These are phyloP conservation scores for Penelope pileata DNA, from an alignment of 2,113 vertebrate genomes.

Conservation along the genomic window DNA sequence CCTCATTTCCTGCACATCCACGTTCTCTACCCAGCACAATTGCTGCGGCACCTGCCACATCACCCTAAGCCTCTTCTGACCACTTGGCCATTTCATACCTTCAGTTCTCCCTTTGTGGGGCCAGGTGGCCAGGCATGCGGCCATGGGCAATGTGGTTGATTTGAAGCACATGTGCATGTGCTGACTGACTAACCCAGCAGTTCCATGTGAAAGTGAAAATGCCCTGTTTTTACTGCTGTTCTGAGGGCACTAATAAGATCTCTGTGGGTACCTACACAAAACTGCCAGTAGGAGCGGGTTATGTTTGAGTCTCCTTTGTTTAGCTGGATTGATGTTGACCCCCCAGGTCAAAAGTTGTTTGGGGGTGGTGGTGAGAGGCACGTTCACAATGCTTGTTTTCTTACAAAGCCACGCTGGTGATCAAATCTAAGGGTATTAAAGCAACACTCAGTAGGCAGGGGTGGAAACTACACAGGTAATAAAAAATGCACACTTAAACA, in stretches of 20 bases:
- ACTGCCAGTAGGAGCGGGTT: not conserved
- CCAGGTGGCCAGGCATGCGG: not conserved
- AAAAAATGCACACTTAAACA: not conserved
- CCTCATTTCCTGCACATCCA: not conserved
- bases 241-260: not conserved
- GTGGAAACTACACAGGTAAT: not conserved
- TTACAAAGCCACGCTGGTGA: not conserved
- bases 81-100: not conserved
- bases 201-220: not conserved
- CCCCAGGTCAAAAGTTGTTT: not conserved
- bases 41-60: fast-evolving
- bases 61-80: not conserved
- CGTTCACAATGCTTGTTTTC: not conserved
- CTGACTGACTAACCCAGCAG: not conserved
- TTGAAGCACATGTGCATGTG: fast-evolving
- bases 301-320: not conserved
- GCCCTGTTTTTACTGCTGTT: not conserved
- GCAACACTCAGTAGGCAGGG: fast-evolving
- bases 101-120: not conserved
- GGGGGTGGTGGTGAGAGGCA: not conserved
- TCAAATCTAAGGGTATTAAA: not conserved
- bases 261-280: not conserved
- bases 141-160: not conserved
- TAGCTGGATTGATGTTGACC: not conserved
- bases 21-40: fast-evolving